A percentile compares a stretch with the other conserved stretches of the same genome.
These are phyloP conservation scores for Oxytorus armatus DNA, from an alignment of 2,888 invertebrate species.

Conservation along the genomic window DNA sequence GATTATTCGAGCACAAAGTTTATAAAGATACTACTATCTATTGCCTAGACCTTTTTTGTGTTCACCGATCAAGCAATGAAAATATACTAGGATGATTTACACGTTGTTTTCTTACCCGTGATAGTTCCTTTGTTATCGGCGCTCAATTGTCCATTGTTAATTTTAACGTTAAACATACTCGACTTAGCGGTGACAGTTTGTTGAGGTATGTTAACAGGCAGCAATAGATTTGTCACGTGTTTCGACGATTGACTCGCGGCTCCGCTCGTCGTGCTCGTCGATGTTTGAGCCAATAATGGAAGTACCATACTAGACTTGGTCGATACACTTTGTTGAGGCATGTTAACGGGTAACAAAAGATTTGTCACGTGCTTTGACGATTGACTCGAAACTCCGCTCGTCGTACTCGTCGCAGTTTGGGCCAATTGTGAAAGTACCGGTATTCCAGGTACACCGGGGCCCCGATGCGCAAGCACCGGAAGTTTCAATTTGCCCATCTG, in stretches of 20 bases:
- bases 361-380: conserved; percentile 81
- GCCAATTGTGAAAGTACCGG: conserved; percentile 80
- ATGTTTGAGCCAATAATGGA: conserved; percentile 78
- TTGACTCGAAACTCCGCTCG: conserved; percentile 71
- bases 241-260: conserved; percentile 77
- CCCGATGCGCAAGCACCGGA: conserved; percentile 81
- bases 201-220: conserved; percentile 81
- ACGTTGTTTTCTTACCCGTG: conserved; percentile 87
- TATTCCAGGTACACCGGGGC: no score
- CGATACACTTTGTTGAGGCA: conserved; percentile 78
- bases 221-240: conserved; percentile 81
- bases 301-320: conserved; percentile 86
- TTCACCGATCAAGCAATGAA: no score
- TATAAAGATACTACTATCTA: no score
- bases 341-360: conserved; percentile 80
- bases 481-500: conserved; percentile 80
- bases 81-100: no score
- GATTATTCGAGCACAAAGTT: no score
- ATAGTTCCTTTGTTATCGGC: conserved; percentile 87
- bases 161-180: conserved; percentile 89
- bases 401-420: conserved; percentile 76
- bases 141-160: conserved; percentile 88
- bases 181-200: conserved; percentile 83
- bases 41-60: no score
- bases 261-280: conserved; percentile 74